Evolutionary conservation across 2,113 vertebrate species (phyloP).

Genomic region (Aegypius monachus): DNA sequence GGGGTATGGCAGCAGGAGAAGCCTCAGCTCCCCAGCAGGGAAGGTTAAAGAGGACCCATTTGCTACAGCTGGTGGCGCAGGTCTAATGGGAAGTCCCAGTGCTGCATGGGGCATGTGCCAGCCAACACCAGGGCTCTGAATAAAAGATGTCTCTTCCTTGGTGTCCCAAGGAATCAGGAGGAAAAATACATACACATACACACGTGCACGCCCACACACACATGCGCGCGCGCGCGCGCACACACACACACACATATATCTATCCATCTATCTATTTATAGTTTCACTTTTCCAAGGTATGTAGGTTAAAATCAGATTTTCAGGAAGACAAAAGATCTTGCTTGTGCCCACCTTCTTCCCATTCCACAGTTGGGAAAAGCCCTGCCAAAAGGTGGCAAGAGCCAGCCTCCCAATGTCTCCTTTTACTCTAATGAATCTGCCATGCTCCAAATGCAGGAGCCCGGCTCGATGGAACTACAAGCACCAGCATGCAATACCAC

Average conservation of each 20-base stretch:
- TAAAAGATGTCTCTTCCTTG: background rate
- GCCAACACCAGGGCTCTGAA: background rate
- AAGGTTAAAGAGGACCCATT: background rate
- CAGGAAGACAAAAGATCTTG: background rate
- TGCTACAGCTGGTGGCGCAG: background rate
- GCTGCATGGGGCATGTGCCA: accelerated
- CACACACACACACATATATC: background rate
- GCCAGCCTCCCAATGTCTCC: background rate
- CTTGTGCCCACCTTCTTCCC: background rate
- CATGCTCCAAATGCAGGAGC: background rate
- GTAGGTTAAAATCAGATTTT: background rate
- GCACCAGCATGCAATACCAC: background rate
- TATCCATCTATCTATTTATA: background rate
- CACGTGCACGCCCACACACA: accelerated
- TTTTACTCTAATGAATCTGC: background rate
- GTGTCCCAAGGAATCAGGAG: background rate
- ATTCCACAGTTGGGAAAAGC: background rate
- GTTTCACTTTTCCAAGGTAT: background rate
- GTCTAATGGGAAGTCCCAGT: background rate
- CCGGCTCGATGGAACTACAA: background rate
- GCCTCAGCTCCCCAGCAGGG: background rate
- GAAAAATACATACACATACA: background rate
- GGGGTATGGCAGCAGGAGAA: background rate
- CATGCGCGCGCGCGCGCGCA: accelerated
- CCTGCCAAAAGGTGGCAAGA: background rate